phyloP scores from a whole-genome alignment of 2,113 vertebrate species.

The Pachycephala philippinensis region DNA sequence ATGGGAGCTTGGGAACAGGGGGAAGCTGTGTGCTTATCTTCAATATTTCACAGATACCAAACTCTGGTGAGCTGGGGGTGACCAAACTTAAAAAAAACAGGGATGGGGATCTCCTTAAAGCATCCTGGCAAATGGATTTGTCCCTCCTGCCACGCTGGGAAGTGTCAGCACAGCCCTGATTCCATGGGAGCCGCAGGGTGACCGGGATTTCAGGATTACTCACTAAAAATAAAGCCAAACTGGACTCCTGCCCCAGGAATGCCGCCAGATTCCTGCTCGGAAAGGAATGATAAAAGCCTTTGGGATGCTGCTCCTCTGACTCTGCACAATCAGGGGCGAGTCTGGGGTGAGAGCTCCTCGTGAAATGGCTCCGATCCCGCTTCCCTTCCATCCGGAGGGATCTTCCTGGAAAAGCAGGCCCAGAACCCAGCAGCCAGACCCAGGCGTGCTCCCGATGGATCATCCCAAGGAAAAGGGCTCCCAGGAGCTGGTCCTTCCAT shows the following conservation, averaged over 20 bases:
- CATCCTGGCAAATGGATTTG: not conserved
- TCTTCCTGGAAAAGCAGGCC: not conserved
- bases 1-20: not conserved
- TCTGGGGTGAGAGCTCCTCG: not conserved
- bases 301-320: slow-evolving; percentile 35
- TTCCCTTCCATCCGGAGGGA: not conserved
- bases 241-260: slow-evolving; percentile 19
- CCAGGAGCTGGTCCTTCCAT: not conserved
- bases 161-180: not conserved
- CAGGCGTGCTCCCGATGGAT: not conserved
- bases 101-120: not conserved
- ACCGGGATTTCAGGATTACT: not conserved
- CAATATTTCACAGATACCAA: not conserved
- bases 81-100: not conserved
- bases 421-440: not conserved
- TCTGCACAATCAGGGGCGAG: not conserved
- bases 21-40: not conserved
- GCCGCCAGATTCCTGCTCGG: not conserved
- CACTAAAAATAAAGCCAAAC: not conserved
- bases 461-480: not conserved
- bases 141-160: not conserved
- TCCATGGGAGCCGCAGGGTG: not conserved
- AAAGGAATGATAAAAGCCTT: slow-evolving; percentile 20
- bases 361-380: not conserved
- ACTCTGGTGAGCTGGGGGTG: not conserved